phyloP scores from a whole-genome alignment of 2,797 vertebrate species.

The Threskiornis aethiopicus region DNA sequence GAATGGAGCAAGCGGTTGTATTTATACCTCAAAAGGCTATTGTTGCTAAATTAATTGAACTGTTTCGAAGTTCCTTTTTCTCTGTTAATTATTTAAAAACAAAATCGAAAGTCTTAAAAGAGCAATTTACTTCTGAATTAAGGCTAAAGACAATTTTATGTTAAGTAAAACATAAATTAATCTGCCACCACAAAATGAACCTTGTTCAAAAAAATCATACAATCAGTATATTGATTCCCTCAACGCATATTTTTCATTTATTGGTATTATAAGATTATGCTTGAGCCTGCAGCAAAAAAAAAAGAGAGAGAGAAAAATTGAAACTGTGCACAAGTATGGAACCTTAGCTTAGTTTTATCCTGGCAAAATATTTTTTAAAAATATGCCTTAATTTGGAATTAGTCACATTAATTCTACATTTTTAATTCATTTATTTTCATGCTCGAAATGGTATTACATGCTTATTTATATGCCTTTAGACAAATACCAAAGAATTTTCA shows the following conservation, averaged over 20 bases:
- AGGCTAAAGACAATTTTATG: neutral
- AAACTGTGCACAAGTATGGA: neutral
- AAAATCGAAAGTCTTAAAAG: neutral
- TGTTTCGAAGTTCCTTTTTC: neutral
- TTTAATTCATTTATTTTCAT: neutral
- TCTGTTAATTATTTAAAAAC: conserved; percentile 10
- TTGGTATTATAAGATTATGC: neutral
- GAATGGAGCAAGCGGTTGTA: neutral
- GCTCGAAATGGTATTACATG: neutral
- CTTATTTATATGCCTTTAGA: neutral
- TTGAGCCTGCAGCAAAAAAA: neutral
- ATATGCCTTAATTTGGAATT: neutral
- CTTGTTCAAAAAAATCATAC: neutral
- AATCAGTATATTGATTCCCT: conserved; percentile 19
- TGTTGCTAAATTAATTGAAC: neutral
- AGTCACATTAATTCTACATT: neutral
- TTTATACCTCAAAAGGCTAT: neutral
- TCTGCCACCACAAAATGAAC: neutral
- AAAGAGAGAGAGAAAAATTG: neutral
- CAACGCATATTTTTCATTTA: conserved; percentile 29
- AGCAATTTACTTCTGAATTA: neutral
- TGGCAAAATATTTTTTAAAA: neutral
- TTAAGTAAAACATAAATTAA: conserved; percentile 35
- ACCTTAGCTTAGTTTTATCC: neutral
- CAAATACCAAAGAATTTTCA: neutral